phyloP scores from a whole-genome alignment of 2,888 invertebrate species.

The Hypselothyrea guttata region DNA sequence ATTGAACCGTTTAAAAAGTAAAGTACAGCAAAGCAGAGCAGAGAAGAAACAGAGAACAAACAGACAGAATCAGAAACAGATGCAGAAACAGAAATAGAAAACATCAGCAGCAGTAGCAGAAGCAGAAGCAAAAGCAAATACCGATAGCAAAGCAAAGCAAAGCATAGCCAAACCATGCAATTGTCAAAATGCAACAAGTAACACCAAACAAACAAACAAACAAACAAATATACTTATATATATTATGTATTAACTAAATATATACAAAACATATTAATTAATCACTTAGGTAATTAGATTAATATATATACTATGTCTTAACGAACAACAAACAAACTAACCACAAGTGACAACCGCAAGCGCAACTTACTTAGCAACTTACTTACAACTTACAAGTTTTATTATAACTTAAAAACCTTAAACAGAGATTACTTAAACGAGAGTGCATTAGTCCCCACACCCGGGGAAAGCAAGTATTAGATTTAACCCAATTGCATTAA shows the following conservation, averaged over 20 bases:
- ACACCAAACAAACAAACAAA: constrained; percentile 46
- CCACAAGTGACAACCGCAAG: constrained; percentile 14
- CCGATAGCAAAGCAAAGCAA: constrained; percentile 1
- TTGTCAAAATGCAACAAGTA: constrained; percentile 46
- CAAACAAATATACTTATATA: too few species aligned
- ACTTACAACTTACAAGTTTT: constrained; percentile 12
- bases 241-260: neutral
- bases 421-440: constrained; percentile 6
- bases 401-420: too few species aligned
- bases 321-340: constrained; percentile 13
- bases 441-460: too few species aligned
- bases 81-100: neutral
- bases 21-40: constrained; percentile 20
- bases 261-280: constrained; percentile 23
- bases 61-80: constrained; percentile 7
- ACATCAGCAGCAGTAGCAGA: constrained; percentile 1
- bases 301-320: constrained; percentile 11
- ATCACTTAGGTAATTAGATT: constrained; percentile 37
- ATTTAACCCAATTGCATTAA: too few species aligned
- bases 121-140: neutral
- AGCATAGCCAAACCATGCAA: constrained; percentile 26
- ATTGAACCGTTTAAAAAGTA: constrained; percentile 14
- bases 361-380: constrained; percentile 26
- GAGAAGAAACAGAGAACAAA: constrained; percentile 20
- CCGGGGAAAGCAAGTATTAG: too few species aligned